Percentiles rank a stretch among this genome's conserved stretches.
These are phyloP conservation scores for Drosophila nannoptera DNA, from an alignment of 1,140 invertebrate genomes.

Conservation along the genomic window DNA sequence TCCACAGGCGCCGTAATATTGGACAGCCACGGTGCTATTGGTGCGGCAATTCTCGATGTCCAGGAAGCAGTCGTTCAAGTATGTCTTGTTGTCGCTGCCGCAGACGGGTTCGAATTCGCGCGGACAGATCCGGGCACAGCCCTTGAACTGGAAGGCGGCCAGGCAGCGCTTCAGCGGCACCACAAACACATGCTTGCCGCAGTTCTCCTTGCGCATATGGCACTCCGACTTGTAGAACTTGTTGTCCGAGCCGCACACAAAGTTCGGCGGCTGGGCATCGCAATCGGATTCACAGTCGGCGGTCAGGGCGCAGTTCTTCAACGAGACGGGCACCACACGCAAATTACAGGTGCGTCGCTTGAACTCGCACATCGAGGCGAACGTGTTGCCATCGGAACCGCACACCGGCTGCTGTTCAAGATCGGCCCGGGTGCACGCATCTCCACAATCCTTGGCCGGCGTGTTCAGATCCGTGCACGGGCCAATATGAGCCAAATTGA, in stretches of 20 bases:
- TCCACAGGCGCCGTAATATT: slow-evolving; percentile 78
- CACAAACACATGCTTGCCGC: slow-evolving; percentile 93
- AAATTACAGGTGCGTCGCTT: slow-evolving; percentile 90
- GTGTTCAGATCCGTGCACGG: slow-evolving; percentile 88
- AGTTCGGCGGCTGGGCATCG: slow-evolving; percentile 83
- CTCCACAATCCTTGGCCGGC: slow-evolving; percentile 85
- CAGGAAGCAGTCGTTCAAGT: slow-evolving; percentile 95
- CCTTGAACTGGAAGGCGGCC: slow-evolving; percentile 89
- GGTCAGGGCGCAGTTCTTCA: slow-evolving; percentile 89
- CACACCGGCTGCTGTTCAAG: slow-evolving; percentile 88
- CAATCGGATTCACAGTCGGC: slow-evolving; percentile 89
- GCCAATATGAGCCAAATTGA: slow-evolving; percentile 91
- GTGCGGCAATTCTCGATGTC: slow-evolving; percentile 93
- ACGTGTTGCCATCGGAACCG: slow-evolving; percentile 94
- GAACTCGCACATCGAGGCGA: slow-evolving; percentile 93
- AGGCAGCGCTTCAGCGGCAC: slow-evolving; percentile 91
- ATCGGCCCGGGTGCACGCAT: slow-evolving; percentile 85
- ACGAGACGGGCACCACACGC: slow-evolving; percentile 88
- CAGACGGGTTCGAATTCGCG: slow-evolving; percentile 93
- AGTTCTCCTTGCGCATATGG: slow-evolving; percentile 94
- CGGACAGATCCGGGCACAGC: slow-evolving; percentile 91
- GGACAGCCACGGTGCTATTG: slow-evolving; percentile 79
- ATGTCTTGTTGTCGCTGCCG: slow-evolving; percentile 92
- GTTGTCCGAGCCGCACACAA: slow-evolving; percentile 95
- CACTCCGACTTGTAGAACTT: slow-evolving; percentile 95